phyloP scores from a whole-genome alignment of 2,888 invertebrate species.

The Enoplolaimus lenunculus region DNA sequence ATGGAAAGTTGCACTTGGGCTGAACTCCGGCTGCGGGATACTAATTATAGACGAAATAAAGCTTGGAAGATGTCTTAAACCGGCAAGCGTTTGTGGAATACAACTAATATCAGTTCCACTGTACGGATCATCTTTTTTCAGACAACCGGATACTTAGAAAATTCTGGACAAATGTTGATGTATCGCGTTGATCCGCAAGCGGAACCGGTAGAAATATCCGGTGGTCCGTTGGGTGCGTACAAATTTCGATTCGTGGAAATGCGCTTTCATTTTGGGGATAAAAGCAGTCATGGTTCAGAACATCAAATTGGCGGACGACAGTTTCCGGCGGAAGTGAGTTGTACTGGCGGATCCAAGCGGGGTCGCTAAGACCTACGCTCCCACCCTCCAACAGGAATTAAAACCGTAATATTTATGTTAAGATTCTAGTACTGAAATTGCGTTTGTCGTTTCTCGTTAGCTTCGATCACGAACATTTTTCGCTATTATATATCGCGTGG shows the following conservation, averaged over 20 bases:
- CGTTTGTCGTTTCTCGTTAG: too few relatives aligned
- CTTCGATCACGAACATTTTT: too few relatives aligned
- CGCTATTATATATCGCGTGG: too few relatives aligned
- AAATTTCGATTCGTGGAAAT: slow-evolving; percentile 29
- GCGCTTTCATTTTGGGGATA: slow-evolving; percentile 63
- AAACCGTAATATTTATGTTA: too few relatives aligned
- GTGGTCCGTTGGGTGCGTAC: slow-evolving; percentile 67
- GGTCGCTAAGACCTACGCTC: too few relatives aligned
- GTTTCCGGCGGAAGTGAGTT: slow-evolving; percentile 93
- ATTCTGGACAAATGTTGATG: slow-evolving; percentile 39
- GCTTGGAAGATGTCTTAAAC: not conserved
- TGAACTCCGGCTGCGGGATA: too few relatives aligned
- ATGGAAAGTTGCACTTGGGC: too few relatives aligned
- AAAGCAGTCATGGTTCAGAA: slow-evolving; percentile 83
- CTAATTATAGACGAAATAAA: too few relatives aligned
- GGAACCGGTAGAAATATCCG: slow-evolving; percentile 77
- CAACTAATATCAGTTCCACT: not conserved
- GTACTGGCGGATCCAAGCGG: too few relatives aligned
- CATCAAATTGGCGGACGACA: slow-evolving; percentile 87
- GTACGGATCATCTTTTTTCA: slow-evolving; percentile 23
- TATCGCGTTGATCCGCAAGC: slow-evolving; percentile 28
- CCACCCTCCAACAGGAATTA: too few relatives aligned
- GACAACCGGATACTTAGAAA: slow-evolving; percentile 33
- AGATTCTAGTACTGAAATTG: too few relatives aligned
- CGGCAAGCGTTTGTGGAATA: not conserved